Percentiles rank a stretch among this genome's conserved stretches.
phyloP scores from a whole-genome alignment of 2,888 invertebrate genomes.

The Drosophila incognita region DNA sequence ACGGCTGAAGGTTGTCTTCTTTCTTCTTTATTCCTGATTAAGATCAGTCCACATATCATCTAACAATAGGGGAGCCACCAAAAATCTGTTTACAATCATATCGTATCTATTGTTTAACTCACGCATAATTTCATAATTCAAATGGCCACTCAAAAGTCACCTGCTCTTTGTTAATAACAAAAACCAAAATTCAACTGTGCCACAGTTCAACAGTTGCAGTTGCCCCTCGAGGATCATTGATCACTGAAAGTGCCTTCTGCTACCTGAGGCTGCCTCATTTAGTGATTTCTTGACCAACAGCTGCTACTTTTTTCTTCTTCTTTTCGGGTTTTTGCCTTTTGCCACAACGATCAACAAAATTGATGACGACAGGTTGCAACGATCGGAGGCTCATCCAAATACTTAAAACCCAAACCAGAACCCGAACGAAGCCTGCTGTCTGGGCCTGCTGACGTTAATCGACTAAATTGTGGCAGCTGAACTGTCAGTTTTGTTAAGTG shows the following conservation, averaged over 20 bases:
- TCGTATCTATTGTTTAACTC: conserved; percentile 8
- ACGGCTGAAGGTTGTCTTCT: conserved; percentile 21
- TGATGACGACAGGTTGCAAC: conserved; percentile 83
- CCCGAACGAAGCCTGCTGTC: conserved; percentile 33
- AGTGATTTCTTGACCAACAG: conserved; percentile 66
- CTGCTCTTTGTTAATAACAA: conserved; percentile 40
- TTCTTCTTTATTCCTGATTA: conserved; percentile 38
- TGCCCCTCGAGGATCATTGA: conserved; percentile 49
- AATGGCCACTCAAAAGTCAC: conserved; percentile 64
- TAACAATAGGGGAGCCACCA: conserved; percentile 38
- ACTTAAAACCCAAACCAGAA: conserved; percentile 10
- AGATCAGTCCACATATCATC: conserved; percentile 63
- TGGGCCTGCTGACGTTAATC: conserved; percentile 78
- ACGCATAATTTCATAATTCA: conserved; percentile 68
- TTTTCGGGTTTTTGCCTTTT: conserved; percentile 33
- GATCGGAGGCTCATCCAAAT: conserved; percentile 36
- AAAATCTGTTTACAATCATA: conserved; percentile 46
- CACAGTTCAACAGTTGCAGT: conserved; percentile 26
- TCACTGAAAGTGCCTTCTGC: conserved; percentile 51
- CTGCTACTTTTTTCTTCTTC: conserved; percentile 52
- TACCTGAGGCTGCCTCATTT: conserved; percentile 67
- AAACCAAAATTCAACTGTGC: conserved; percentile 15
- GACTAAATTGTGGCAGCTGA: conserved; percentile 83
- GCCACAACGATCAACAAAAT: conserved; percentile 53
- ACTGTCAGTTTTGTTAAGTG: conserved; percentile 79